Evolutionary conservation across 2,113 vertebrate species (phyloP), one percentile per base, ranked within the genome.

Genomic region (Phalacrocorax aristotelis): DNA sequence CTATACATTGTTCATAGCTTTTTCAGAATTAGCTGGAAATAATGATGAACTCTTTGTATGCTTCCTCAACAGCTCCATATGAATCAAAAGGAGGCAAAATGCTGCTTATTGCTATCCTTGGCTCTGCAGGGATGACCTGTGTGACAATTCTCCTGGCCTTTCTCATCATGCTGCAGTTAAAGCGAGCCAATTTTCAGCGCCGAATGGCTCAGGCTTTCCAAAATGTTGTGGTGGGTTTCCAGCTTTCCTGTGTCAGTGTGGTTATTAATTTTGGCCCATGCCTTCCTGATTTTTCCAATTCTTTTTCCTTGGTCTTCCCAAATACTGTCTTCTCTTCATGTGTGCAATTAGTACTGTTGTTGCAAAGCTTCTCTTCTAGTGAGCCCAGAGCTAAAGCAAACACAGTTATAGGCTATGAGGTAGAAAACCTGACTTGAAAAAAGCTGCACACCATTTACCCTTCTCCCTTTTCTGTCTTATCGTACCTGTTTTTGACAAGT

Each of bases 71-170:
- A 98, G 98, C 82, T 72, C 46, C 89, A 13, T 65, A 86, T 58
- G 98, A 98, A 72, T 92, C 98, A 4, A 98, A 98, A 79, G 98
- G 98, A 38, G 96, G 98, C 27, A 98, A 98, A 96, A 98, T 99
- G 98, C 97, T 99, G 82, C 98, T 99, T n/a, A 98, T 98, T 86
- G 99, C 99, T 42, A 99, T 99, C 65, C 98, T 99, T 44, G 99
- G 99, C n/a, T 99, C 99, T 1, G 99, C 98, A 68, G 99, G 98
- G 23, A 99, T 99, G 99, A 99, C 99, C 29, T 99, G 99, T 88
- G 95, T 99, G 78, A 99, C 99, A 2, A 98, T 99, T 90, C 98
- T 99, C 20, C 87, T 99, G 83, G 98, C 98, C 82, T 99, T 99
- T 96, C 98, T 99, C 86, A 99, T 99, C 77, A 98, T 99, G 97